phyloP scores from a whole-genome alignment of 2,888 invertebrate species.

The Drosophila parthenogenetica region DNA sequence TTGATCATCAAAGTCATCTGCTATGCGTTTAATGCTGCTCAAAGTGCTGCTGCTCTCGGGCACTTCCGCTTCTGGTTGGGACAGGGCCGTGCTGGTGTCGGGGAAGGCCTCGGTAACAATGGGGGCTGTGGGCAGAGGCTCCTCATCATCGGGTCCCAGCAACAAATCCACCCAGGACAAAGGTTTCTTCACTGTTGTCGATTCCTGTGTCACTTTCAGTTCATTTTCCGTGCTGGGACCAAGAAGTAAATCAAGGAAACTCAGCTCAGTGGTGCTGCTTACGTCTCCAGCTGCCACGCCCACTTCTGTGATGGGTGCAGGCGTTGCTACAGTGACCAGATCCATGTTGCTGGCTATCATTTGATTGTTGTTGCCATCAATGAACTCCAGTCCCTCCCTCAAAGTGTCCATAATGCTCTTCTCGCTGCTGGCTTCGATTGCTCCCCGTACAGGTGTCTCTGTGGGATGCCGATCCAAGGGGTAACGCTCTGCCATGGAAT shows the following conservation, averaged over 20 bases:
- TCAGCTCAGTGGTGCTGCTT: conserved; percentile 63
- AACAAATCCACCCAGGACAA: conserved; percentile 79
- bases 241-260: conserved; percentile 79
- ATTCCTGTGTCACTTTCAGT: conserved; percentile 38
- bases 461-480: conserved; percentile 80
- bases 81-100: conserved; percentile 30
- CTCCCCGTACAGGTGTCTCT: conserved; percentile 32
- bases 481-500: conserved; percentile 71
- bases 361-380: conserved; percentile 82
- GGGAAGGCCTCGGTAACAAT: conserved; percentile 32
- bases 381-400: conserved; percentile 83
- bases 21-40: conserved; percentile 65
- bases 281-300: neutral
- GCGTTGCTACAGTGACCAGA: conserved; percentile 36
- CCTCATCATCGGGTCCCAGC: conserved; percentile 77
- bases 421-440: conserved; percentile 68
- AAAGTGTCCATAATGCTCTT: conserved; percentile 83
- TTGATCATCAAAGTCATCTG: conserved; percentile 70
- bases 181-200: conserved; percentile 60
- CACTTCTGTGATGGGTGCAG: neutral
- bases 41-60: conserved; percentile 19
- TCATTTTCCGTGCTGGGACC: conserved; percentile 70
- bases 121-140: conserved; percentile 19
- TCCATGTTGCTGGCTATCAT: conserved; percentile 76
- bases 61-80: conserved; percentile 24